A percentile compares a stretch with the other conserved stretches of the same genome.
These are phyloP conservation scores for Dasypolia templi DNA, from an alignment of 2,888 invertebrate genomes.

Conservation along the genomic window DNA sequence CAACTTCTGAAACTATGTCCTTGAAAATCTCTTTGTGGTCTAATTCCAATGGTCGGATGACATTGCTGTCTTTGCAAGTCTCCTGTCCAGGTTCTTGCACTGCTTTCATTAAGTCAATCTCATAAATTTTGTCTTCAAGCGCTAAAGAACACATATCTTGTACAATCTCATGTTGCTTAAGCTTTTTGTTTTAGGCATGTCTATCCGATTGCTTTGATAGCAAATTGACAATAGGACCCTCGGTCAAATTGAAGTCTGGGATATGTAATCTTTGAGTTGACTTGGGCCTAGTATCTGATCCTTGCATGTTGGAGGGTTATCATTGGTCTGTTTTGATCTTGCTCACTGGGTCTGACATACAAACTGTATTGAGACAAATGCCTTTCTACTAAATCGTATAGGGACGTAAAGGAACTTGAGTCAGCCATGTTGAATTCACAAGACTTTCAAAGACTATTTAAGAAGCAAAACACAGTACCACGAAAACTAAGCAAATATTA, in stretches of 20 bases:
- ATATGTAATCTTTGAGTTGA: background rate
- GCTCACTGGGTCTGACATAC: background rate
- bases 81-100: background rate
- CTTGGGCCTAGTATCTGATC: too few species aligned
- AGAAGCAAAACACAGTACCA: background rate
- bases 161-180: background rate
- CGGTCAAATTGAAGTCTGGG: background rate
- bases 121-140: background rate
- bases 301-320: background rate
- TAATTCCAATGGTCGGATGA: background rate
- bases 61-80: background rate
- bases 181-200: background rate
- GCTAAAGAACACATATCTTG: background rate
- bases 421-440: slow-evolving; percentile 5
- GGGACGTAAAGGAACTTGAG: background rate
- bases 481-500: background rate
- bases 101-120: background rate
- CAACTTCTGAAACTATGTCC: background rate
- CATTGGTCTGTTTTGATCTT: background rate
- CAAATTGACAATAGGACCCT: background rate
- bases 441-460: background rate
- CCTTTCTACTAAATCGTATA: background rate
- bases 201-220: background rate
- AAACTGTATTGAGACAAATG: background rate
- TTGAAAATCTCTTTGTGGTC: background rate